Base-by-base conservation (phyloP, 2,888 invertebrate species). In the Artemia sinica region DNA sequence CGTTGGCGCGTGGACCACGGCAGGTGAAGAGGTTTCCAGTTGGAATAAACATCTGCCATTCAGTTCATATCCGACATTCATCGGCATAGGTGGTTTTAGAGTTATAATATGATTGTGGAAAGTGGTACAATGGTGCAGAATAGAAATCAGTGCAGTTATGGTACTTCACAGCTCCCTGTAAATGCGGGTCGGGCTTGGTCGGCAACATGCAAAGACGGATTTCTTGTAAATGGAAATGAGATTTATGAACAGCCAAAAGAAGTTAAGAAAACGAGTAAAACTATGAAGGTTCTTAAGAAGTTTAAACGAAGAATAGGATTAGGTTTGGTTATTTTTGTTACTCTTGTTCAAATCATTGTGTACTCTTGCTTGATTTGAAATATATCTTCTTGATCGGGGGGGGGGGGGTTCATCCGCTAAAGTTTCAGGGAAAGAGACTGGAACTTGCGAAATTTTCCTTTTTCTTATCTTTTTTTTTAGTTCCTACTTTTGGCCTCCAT, bases 261-360 rank as follows among this genome's bases (percentile, higher is more conserved):
- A 58, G 63, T 58, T 10, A 58, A 58, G 63, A 58, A 58, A 58
- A 58, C 63, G 14, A 58, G 63, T 58, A 58, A 58, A 50, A 66
- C 69, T n/a, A 90, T 91, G 88, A 90, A 90, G 81, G 87, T 91
- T 72, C 80, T 91, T 72, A 91, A 91, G 83, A 91, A 90, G 78
- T 87, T 91, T 75, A 90, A 90, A 79, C 86, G 85, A 76, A 88
- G 88, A 76, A 90, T 91, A 78, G 90, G 91, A 75, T 79, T 91
- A 78, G 89, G 91, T 90, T 66, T 49, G 65, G 10, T 66, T 51
- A 50, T 65, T 48, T 18, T 70, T 65, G 49, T 50, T 18, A 50
- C 52, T 50, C 48, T 3, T 41, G 41, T 41, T 41, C 41, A 41
- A 41, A 41, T 41, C 2, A 4, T 41, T 41, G 41, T 41, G 41